Conservation (phyloP, 2,113 vertebrate species). For the Brachyhypopomus gauderio region DNA sequence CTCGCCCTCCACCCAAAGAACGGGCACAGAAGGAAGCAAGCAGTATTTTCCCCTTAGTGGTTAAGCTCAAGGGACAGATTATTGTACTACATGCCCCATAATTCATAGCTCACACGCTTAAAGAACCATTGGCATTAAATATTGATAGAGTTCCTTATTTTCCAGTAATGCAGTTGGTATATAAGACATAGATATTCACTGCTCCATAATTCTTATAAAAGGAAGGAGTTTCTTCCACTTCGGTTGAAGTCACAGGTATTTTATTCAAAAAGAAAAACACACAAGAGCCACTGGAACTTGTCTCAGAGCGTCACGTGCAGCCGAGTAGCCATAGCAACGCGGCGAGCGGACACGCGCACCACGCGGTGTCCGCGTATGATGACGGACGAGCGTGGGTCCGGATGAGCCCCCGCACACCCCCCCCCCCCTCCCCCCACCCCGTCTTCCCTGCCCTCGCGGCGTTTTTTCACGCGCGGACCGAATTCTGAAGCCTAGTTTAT, state of each 20-base stretch:
- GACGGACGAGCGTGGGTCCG: too few species aligned
- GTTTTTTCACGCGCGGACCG: too few species aligned
- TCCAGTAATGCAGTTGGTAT: background rate
- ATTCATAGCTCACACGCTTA: background rate
- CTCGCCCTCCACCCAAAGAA: background rate
- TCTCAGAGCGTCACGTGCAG: background rate
- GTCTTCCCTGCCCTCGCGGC: too few species aligned
- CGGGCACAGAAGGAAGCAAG: background rate
- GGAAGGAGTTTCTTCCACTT: background rate
- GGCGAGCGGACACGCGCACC: too few species aligned
- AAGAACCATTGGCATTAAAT: constrained; percentile 53
- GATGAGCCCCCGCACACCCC: too few species aligned
- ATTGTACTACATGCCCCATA: background rate
- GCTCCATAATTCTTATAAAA: background rate
- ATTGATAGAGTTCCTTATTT: constrained; percentile 59
- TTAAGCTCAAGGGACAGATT: constrained; percentile 14
- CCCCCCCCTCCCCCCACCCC: too few species aligned
- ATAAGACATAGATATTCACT: background rate
- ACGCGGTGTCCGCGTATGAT: too few species aligned
- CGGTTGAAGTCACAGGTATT: background rate
- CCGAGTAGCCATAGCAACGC: too few species aligned
- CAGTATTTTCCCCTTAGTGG: background rate
- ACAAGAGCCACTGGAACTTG: background rate
- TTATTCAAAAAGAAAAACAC: background rate
- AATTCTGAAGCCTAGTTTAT: too few species aligned